Evolutionary conservation across 2,113 vertebrate species (phyloP), one percentile per base, ranked within the genome.

Genomic region (Paedocypris sp.): DNA sequence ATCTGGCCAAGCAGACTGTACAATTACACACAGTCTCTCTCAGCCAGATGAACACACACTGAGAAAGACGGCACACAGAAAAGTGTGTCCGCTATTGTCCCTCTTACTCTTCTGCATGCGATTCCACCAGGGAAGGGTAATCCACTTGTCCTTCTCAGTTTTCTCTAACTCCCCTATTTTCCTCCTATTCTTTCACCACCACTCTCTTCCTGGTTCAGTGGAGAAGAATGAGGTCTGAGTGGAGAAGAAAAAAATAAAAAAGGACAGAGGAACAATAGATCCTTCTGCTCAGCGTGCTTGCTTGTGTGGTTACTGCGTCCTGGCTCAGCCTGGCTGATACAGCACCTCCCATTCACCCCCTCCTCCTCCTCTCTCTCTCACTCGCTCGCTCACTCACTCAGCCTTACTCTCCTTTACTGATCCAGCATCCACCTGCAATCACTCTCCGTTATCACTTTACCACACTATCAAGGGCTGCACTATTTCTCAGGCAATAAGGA

Each of bases 181-280:
- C 38, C 13, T 64, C 48, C 54, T 29, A 47, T 41, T 23, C 39
- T 38, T 42, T 39, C 38, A 26, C 46, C 13, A 26, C 76, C 74
- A 62, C 46, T 56, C 18, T 42, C 41, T 68, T 54, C 69, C 10
- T 62, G 47, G 69, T 58, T 67, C 61, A 69, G 62, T 64, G 64
- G 67, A 71, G 35, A 47, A 53, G 36, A 72, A 75, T 43, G 35
- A 68, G 66, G 54, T 77, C 52, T 67, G 66, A 60, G 47, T 39
- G 41, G 25, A 54, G 51, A n/a, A 46, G 22, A 32, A 42, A 43
- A 47, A 53, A 67, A 68, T 59, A 59, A 56, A 71, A 76, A 71
- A 66, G 57, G n/a, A 63, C 25, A 73, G 79, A 83, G 79, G 81
- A 85, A 85, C 83, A 85, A 85, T 84, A 77, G 83, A 82, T 71